Conservation (phyloP, 2,113 vertebrate species). For the Cettia cetti region DNA sequence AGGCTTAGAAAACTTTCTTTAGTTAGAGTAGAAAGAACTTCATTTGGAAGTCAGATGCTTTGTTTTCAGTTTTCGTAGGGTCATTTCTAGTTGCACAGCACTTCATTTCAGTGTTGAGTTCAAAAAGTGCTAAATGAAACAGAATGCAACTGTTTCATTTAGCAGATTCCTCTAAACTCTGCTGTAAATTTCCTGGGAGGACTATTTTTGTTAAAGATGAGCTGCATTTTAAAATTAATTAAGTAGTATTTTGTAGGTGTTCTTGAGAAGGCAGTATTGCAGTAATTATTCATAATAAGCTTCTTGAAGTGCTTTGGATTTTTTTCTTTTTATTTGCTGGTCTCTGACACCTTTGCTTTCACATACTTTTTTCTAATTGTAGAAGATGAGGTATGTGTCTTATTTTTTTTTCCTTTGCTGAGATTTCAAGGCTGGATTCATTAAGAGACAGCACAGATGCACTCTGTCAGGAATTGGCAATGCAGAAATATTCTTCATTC, state of each 20-base stretch:
- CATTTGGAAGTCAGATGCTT: neutral
- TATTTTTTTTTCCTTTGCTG: neutral
- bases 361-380: neutral
- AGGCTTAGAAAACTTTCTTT: neutral
- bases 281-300: neutral
- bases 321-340: neutral
- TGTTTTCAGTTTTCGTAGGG: neutral
- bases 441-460: neutral
- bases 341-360: neutral
- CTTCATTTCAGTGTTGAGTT: neutral
- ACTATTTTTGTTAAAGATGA: neutral
- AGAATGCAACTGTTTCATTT: neutral
- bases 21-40: neutral
- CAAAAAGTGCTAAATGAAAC: too few relatives aligned
- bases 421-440: neutral
- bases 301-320: neutral
- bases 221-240: neutral
- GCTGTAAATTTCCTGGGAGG: neutral
- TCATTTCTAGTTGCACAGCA: neutral
- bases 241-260: neutral
- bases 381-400: neutral
- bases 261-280: neutral
- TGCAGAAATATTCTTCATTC: neutral
- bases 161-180: neutral
- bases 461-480: neutral